Percentiles rank a stretch among this genome's conserved stretches.
phyloP scores from a whole-genome alignment of 2,888 invertebrate genomes.

The Schizaphis graminum region DNA sequence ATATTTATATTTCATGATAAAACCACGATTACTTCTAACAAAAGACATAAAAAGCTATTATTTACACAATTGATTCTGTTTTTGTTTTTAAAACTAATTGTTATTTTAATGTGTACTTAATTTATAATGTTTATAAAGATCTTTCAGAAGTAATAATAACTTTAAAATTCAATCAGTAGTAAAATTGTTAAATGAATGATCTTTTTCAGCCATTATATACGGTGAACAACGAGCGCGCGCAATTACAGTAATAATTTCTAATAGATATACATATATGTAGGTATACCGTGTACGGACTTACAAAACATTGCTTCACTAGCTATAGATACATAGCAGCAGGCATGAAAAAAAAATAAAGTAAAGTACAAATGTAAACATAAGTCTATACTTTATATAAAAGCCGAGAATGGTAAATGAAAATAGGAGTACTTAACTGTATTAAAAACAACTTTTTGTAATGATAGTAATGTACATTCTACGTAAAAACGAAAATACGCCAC shows the following conservation, averaged over 20 bases:
- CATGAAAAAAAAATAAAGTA: neutral
- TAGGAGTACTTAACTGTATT: slow-evolving; percentile 43
- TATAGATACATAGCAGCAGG: neutral
- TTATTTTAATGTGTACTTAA: neutral
- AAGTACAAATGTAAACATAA: neutral
- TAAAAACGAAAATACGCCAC: slow-evolving; percentile 1
- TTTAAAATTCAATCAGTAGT: neutral
- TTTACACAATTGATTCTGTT: neutral
- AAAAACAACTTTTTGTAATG: slow-evolving; percentile 27
- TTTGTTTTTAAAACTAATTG: neutral
- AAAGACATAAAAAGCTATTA: neutral
- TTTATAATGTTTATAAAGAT: neutral
- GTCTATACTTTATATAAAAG: neutral
- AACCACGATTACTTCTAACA: neutral
- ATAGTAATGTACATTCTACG: slow-evolving; percentile 24
- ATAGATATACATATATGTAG: neutral
- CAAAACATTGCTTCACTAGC: neutral
- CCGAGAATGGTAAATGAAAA: slow-evolving; percentile 37
- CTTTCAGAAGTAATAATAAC: neutral
- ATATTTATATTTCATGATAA: neutral
- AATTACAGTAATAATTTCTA: neutral
- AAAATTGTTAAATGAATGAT: neutral
- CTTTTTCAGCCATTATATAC: neutral
- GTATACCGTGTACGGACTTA: neutral
- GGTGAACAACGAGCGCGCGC: neutral